Percentiles rank a stretch among this genome's conserved stretches.
phyloP scores from a whole-genome alignment of 2,888 invertebrate genomes.

The Isotomurus palustris region DNA sequence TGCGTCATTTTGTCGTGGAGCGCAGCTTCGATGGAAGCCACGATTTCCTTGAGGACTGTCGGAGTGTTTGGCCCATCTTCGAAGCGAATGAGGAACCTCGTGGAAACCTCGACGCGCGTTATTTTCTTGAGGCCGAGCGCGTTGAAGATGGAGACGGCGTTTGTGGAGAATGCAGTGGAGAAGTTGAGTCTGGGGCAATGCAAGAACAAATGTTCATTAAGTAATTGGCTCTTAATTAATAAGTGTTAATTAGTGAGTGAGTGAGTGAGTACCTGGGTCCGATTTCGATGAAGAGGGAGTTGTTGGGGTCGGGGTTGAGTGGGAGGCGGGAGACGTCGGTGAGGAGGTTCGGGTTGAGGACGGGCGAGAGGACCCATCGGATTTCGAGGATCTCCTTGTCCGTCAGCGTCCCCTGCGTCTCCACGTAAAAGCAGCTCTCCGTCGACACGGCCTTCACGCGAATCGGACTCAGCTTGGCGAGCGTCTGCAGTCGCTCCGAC shows the following conservation, averaged over 20 bases:
- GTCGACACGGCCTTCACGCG: constrained; percentile 58
- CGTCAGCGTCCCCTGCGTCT: constrained; percentile 55
- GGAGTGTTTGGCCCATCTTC: constrained; percentile 30
- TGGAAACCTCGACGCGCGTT: constrained; percentile 74
- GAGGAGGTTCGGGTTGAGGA: constrained; percentile 61
- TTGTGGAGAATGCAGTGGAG: constrained; percentile 92
- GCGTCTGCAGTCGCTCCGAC: constrained; percentile 44
- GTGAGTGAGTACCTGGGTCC: constrained; percentile 69
- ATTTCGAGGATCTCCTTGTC: constrained; percentile 61
- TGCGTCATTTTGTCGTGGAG: constrained; percentile 92
- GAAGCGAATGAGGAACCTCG: constrained; percentile 63
- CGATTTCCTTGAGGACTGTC: constrained; percentile 36
- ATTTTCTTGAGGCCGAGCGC: constrained; percentile 73
- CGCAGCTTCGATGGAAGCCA: constrained; percentile 55
- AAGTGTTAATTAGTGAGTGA: neutral
- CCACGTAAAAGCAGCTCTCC: constrained; percentile 78
- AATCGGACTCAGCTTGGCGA: constrained; percentile 41
- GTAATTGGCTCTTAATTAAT: neutral
- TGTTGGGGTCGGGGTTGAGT: constrained; percentile 49
- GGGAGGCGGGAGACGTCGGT: constrained; percentile 56
- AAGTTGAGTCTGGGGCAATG: constrained; percentile 69
- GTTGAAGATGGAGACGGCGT: constrained; percentile 89
- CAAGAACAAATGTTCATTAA: neutral
- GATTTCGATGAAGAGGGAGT: constrained; percentile 68
- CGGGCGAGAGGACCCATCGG: constrained; percentile 73